Evolutionary conservation across 2,888 invertebrate genomes (phyloP).

Genomic region (Chirona hameri): DNA sequence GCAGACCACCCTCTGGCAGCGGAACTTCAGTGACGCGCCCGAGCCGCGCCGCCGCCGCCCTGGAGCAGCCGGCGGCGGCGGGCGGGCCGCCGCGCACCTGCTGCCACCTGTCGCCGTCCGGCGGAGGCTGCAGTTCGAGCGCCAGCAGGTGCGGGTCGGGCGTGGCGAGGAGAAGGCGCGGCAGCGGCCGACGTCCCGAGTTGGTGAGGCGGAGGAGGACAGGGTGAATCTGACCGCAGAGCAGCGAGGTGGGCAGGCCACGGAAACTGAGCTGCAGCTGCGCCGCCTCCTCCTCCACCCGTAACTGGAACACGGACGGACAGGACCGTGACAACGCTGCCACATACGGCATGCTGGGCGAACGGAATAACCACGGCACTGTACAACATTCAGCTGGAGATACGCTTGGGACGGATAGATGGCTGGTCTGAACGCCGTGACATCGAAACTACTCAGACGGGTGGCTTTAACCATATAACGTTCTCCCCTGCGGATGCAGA

Average conservation of each 20-base stretch:
- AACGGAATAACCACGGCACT: no score
- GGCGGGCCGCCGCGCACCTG: background rate
- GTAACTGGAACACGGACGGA: background rate
- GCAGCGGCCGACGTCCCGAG: constrained; percentile 52
- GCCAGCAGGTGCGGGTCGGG: background rate
- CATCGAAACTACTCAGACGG: no score
- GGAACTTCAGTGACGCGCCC: background rate
- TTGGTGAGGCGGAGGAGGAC: constrained; percentile 66
- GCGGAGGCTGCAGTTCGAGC: background rate
- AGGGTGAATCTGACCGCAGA: constrained; percentile 69
- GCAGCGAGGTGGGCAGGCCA: constrained; percentile 61
- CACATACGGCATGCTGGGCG: no score
- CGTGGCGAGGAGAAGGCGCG: background rate
- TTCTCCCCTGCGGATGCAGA: no score
- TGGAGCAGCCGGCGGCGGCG: background rate
- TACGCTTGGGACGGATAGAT: no score
- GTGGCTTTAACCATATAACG: no score
- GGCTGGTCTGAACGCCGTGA: no score
- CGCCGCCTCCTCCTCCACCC: background rate
- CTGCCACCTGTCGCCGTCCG: background rate
- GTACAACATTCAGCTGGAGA: no score
- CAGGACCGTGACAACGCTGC: no score
- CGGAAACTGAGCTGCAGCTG: constrained; percentile 62
- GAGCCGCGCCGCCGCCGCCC: background rate
- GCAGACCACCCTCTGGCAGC: constrained; percentile 8